Evolutionary conservation across 2,797 vertebrate species (phyloP).

Genomic region (Arrhamphus sclerolepis): DNA sequence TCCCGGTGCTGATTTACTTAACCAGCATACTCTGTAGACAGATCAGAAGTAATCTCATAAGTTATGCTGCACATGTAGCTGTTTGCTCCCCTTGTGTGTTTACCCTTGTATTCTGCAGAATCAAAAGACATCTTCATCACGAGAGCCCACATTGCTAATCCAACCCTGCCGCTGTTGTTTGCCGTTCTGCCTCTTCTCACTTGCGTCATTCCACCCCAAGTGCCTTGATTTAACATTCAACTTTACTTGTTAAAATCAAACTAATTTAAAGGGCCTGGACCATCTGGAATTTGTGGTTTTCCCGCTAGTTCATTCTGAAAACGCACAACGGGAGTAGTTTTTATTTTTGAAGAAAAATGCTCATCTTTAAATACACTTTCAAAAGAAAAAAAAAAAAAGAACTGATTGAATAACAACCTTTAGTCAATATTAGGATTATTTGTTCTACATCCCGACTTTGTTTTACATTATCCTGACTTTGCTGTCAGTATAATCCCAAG

Average conservation of each 20-base stretch:
- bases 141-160: conserved; percentile 55
- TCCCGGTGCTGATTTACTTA: conserved; percentile 5
- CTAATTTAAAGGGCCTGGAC: conserved; percentile 28
- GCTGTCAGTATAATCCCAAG: no score
- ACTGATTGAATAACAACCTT: no score
- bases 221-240: conserved; percentile 37
- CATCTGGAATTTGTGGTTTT: conserved; percentile 18
- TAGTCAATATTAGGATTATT: no score
- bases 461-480: no score
- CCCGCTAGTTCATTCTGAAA: conserved; percentile 12
- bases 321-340: neutral
- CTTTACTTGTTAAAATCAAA: conserved; percentile 25
- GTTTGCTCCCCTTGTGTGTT: conserved; percentile 48
- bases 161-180: conserved; percentile 54
- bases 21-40: neutral
- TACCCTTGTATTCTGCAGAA: conserved; percentile 48
- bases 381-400: no score
- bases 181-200: conserved; percentile 31
- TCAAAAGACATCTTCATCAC: conserved; percentile 56
- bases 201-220: conserved; percentile 44
- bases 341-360: conserved; percentile 4
- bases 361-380: no score
- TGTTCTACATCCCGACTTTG: no score
- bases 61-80: conserved; percentile 28
- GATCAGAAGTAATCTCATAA: conserved; percentile 44